phyloP scores from a whole-genome alignment of 2,113 vertebrate genomes.

The Danionella cerebrum region DNA sequence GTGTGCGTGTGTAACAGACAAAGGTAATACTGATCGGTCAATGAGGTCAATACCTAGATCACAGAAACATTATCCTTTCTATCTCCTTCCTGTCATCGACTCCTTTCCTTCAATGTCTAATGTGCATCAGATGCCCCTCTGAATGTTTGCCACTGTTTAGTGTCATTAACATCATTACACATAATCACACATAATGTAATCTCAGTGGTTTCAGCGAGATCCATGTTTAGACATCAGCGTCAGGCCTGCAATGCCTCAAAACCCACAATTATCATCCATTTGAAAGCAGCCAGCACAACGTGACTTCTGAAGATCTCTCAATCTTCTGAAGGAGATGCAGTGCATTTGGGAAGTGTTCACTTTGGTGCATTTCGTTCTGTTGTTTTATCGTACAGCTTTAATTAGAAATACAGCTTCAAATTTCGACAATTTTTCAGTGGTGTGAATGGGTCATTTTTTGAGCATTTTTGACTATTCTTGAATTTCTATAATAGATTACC shows the following conservation, averaged over 20 bases:
- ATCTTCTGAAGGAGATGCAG: no score
- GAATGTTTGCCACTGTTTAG: constrained; percentile 23
- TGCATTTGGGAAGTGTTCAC: no score
- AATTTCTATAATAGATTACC: no score
- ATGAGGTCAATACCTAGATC: no score
- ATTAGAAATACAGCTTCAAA: no score
- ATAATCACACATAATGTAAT: constrained; percentile 29
- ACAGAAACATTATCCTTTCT: not conserved
- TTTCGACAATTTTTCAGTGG: no score
- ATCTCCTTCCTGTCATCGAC: not conserved
- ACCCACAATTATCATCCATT: constrained; percentile 25
- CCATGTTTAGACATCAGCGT: constrained; percentile 31
- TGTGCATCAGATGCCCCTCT: constrained; percentile 1
- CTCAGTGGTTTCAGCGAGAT: constrained; percentile 12
- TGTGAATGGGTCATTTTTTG: no score
- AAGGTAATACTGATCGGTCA: no score
- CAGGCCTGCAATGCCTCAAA: constrained; percentile 25
- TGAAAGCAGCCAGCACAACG: constrained; percentile 7
- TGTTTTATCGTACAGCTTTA: no score
- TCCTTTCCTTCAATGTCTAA: not conserved
- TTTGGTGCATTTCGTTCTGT: no score
- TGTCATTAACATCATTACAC: constrained; percentile 32
- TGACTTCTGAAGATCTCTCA: not conserved
- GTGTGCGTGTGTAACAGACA: no score
- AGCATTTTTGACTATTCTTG: no score